phyloP scores from a whole-genome alignment of 2,888 invertebrate species.

The Phytoseiulus persimilis region DNA sequence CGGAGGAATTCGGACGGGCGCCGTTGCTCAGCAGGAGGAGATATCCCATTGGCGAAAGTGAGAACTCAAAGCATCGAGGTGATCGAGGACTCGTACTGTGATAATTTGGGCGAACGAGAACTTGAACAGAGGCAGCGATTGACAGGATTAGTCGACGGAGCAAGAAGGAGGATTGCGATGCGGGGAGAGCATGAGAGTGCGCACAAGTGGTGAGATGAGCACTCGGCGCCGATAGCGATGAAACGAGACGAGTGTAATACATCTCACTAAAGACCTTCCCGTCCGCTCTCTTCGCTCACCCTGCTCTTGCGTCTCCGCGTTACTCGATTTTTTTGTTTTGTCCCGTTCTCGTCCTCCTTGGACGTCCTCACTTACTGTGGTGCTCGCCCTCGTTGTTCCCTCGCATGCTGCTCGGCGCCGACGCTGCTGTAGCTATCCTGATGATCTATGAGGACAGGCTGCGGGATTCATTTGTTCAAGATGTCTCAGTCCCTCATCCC shows the following conservation, averaged over 20 bases:
- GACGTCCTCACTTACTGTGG: background rate
- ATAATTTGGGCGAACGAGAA: background rate
- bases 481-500: background rate
- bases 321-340: background rate
- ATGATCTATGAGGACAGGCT: background rate
- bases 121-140: too few species aligned
- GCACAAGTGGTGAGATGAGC: background rate
- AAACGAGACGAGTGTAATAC: constrained; percentile 27
- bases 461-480: background rate
- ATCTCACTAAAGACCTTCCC: constrained; percentile 24
- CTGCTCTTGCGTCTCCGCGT: background rate
- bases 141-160: background rate
- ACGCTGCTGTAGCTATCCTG: background rate
- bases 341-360: background rate
- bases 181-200: background rate
- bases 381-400: too few species aligned
- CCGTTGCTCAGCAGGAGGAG: too few species aligned
- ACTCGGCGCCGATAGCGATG: background rate
- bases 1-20: too few species aligned
- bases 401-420: background rate
- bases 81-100: too few species aligned
- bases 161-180: background rate
- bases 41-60: too few species aligned
- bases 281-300: background rate
- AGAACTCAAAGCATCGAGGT: too few species aligned